These are phyloP conservation scores for Denticeps clupeoides DNA, from an alignment of 2,797 vertebrate species.

Conservation along the genomic window DNA sequence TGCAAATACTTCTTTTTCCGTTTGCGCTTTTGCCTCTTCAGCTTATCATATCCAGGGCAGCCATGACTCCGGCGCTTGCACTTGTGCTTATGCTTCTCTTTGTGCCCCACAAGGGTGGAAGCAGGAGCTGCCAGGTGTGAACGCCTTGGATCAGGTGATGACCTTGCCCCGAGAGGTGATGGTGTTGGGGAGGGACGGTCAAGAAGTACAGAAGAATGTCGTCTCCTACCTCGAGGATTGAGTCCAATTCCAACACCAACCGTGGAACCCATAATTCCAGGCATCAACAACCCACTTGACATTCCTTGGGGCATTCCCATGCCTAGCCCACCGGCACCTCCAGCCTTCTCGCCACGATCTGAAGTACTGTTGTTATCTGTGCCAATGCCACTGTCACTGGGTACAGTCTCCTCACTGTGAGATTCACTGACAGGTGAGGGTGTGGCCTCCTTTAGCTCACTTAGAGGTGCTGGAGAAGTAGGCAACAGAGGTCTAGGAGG, in stretches of 20 bases:
- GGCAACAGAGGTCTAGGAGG: slow-evolving; percentile 79
- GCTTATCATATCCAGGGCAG: slow-evolving; percentile 86
- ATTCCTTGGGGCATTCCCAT: slow-evolving; percentile 47
- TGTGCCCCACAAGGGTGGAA: slow-evolving; percentile 65
- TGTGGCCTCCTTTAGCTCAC: slow-evolving; percentile 92
- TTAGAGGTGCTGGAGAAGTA: slow-evolving; percentile 86
- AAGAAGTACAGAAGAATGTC: slow-evolving; percentile 68
- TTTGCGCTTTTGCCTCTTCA: slow-evolving; percentile 94
- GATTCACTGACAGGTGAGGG: slow-evolving; percentile 94
- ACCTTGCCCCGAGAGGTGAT: slow-evolving; percentile 56
- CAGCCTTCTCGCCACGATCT: slow-evolving; percentile 85
- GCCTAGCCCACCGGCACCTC: slow-evolving; percentile 45
- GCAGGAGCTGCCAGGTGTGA: slow-evolving; percentile 52
- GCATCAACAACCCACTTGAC: slow-evolving; percentile 59
- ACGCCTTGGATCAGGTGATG: slow-evolving; percentile 57
- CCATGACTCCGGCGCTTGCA: slow-evolving; percentile 88
- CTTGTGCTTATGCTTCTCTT: slow-evolving; percentile 97
- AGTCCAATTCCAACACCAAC: slow-evolving; percentile 60
- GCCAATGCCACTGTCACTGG: slow-evolving; percentile 94
- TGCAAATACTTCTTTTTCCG: slow-evolving; percentile 97
- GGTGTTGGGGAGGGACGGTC: slow-evolving; percentile 76
- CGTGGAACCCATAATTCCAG: slow-evolving; percentile 57
- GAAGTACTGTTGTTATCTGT: slow-evolving; percentile 98
- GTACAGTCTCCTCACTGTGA: slow-evolving; percentile 91
- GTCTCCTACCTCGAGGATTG: slow-evolving; percentile 68